These are phyloP conservation scores for Benthosema pterotum DNA, from an alignment of 2,797 vertebrate genomes.

Conservation along the genomic window DNA sequence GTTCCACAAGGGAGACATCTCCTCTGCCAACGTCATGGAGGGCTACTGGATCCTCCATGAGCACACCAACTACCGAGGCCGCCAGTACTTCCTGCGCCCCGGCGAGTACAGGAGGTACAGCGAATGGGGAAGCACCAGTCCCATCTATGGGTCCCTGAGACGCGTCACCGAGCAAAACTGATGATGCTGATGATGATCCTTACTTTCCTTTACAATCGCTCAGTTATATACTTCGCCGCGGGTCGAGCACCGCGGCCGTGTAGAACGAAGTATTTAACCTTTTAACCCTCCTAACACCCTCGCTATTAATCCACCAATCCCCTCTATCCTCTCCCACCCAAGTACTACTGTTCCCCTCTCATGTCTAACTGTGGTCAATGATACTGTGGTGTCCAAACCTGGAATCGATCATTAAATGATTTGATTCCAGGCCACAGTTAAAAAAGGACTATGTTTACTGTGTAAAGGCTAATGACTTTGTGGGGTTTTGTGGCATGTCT, in stretches of 20 bases:
- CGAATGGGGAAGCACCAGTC: constrained; percentile 79
- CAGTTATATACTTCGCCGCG: too few relatives aligned
- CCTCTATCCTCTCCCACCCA: constrained; percentile 26
- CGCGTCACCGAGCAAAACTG: constrained; percentile 76
- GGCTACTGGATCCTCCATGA: constrained; percentile 86
- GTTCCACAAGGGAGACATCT: constrained; percentile 82
- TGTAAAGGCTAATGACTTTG: constrained; percentile 25
- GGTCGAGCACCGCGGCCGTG: too few relatives aligned
- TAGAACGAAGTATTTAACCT: constrained; percentile 2
- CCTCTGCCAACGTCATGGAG: constrained; percentile 81
- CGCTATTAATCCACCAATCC: constrained; percentile 22
- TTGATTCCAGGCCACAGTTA: too few relatives aligned
- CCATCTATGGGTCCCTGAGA: constrained; percentile 79
- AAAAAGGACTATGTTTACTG: too few relatives aligned
- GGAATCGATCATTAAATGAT: constrained; percentile 32
- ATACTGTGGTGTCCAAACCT: constrained; percentile 52
- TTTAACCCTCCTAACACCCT: constrained; percentile 31
- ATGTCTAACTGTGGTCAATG: constrained; percentile 53
- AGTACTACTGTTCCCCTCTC: constrained; percentile 25
- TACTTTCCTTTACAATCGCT: not conserved
- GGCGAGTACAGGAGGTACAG: constrained; percentile 82
- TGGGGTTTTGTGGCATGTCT: constrained; percentile 35
- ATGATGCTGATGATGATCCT: constrained; percentile 67
- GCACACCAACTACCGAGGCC: constrained; percentile 82
- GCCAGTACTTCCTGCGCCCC: constrained; percentile 83